These are phyloP conservation scores for Heliconius ethilla DNA, from an alignment of 2,888 invertebrate species.

Conservation along the genomic window DNA sequence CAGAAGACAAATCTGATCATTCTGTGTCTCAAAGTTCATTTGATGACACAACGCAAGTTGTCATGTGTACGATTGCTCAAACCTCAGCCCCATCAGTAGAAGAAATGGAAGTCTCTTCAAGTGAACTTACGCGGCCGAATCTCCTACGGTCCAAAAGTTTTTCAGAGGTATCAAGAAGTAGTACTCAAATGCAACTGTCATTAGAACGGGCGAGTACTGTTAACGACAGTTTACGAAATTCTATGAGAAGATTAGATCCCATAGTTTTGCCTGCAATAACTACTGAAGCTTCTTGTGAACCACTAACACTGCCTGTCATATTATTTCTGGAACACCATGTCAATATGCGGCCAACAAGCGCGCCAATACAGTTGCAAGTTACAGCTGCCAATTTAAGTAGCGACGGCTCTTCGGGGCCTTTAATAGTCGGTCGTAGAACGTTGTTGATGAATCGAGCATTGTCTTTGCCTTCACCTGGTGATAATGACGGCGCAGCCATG, in stretches of 20 bases:
- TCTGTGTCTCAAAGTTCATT: constrained; percentile 64
- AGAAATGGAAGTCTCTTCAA: constrained; percentile 54
- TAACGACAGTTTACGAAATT: constrained; percentile 68
- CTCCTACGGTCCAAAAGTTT: constrained; percentile 73
- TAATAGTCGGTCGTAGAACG: constrained; percentile 72
- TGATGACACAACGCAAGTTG: constrained; percentile 72
- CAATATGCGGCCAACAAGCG: constrained; percentile 74
- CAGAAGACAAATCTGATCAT: constrained; percentile 54
- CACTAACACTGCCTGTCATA: constrained; percentile 74
- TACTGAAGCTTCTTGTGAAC: constrained; percentile 64
- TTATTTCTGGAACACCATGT: constrained; percentile 75
- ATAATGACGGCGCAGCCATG: constrained; percentile 67
- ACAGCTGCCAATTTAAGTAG: constrained; percentile 74
- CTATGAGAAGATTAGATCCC: constrained; percentile 75
- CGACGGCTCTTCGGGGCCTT: constrained; percentile 70
- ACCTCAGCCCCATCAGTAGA: constrained; percentile 55
- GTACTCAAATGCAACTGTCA: constrained; percentile 56
- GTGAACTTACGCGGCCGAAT: constrained; percentile 53
- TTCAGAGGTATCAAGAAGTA: constrained; percentile 63
- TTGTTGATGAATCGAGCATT: constrained; percentile 73
- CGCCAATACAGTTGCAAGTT: constrained; percentile 76
- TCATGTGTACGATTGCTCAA: constrained; percentile 55
- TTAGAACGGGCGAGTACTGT: constrained; percentile 65
- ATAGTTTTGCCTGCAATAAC: constrained; percentile 72
- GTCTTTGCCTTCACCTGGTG: constrained; percentile 73